Conservation (phyloP, 2,888 invertebrate species). For the Autographa pulchrina region DNA sequence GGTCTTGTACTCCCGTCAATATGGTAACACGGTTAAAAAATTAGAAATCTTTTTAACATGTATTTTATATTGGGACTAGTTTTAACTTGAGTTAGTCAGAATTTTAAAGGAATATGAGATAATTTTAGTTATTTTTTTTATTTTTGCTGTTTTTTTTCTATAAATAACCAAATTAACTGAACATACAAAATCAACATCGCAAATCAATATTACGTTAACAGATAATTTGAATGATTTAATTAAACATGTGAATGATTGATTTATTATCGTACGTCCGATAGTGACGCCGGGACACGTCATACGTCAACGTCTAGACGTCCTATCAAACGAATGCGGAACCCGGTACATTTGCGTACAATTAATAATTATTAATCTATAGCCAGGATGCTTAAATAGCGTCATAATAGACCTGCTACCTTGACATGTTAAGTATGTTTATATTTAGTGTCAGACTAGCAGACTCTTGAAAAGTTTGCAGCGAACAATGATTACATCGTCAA, state of each 20-base stretch:
- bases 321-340: constrained; percentile 56
- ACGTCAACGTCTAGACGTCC: constrained; percentile 51
- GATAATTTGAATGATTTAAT: constrained; percentile 57
- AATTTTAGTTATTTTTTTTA: too few species aligned
- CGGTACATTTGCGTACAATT: constrained; percentile 43
- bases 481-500: too few species aligned
- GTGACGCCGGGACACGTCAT: constrained; percentile 51
- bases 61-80: too few species aligned
- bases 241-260: constrained; percentile 55
- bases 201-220: constrained; percentile 55
- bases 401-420: background rate
- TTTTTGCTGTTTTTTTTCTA: too few species aligned
- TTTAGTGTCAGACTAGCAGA: background rate
- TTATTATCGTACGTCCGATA: constrained; percentile 56
- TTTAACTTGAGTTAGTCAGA: too few species aligned
- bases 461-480: background rate
- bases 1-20: background rate
- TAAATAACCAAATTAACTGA: constrained; percentile 4
- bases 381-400: background rate
- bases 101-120: too few species aligned
- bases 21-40: background rate
- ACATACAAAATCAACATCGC: constrained; percentile 32
- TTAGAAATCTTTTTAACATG: too few species aligned
- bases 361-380: constrained; percentile 27
- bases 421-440: background rate